Evolutionary conservation across 2,113 vertebrate genomes (phyloP).

Genomic region (Calyptommatus sinebrachiatus): DNA sequence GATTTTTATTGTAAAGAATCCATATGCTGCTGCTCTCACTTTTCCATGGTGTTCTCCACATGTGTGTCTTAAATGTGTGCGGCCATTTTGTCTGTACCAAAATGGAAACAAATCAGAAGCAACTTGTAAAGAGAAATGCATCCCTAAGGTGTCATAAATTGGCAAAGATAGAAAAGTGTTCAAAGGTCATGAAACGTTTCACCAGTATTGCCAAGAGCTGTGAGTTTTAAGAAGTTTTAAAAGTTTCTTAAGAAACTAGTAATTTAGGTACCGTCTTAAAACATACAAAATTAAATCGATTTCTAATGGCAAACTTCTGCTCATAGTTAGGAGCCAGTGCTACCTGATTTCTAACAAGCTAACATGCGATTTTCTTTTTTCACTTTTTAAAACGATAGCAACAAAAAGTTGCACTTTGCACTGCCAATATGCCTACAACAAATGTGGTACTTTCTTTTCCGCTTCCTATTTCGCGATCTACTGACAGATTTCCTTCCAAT

Average conservation of each 20-base stretch:
- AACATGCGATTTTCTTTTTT: slow-evolving; percentile 52
- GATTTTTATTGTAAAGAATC: slow-evolving; percentile 48
- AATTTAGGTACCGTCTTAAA: slow-evolving; percentile 49
- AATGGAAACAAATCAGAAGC: slow-evolving; percentile 24
- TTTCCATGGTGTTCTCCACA: slow-evolving; percentile 59
- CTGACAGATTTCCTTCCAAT: slow-evolving; percentile 60
- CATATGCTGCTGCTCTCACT: slow-evolving; percentile 53
- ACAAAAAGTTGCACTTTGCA: slow-evolving; percentile 50
- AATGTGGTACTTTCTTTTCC: slow-evolving; percentile 62
- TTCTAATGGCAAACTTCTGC: slow-evolving; percentile 65
- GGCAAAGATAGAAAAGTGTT: slow-evolving; percentile 52
- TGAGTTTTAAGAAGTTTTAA: slow-evolving; percentile 40
- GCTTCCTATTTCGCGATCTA: slow-evolving; percentile 53
- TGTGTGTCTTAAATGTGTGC: slow-evolving; percentile 45
- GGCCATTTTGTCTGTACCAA: slow-evolving; percentile 52
- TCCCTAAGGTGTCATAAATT: neutral
- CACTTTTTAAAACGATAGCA: slow-evolving; percentile 45
- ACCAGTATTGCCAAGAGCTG: slow-evolving; percentile 45
- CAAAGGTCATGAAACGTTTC: slow-evolving; percentile 38
- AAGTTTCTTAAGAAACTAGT: slow-evolving; percentile 42
- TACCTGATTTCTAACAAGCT: slow-evolving; percentile 43
- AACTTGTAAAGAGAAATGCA: slow-evolving; percentile 16
- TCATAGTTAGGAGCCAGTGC: slow-evolving; percentile 64
- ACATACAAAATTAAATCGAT: slow-evolving; percentile 37
- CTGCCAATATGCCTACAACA: slow-evolving; percentile 52